Conservation (phyloP, 2,888 invertebrate species). For the Ornithoptera priamus region DNA sequence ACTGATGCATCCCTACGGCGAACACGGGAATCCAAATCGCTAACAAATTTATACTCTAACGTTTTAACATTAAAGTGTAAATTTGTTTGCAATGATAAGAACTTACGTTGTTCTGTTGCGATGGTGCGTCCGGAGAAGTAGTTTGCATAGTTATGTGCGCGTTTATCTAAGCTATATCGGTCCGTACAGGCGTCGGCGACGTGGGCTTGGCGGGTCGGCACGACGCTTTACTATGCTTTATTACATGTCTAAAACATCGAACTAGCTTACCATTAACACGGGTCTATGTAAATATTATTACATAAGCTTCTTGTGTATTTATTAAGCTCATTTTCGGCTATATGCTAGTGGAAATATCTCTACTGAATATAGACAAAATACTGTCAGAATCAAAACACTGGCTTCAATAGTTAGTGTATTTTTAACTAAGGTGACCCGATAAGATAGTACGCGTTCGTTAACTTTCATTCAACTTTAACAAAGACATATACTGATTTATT, state of each 20-base stretch:
- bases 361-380: no score
- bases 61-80: conserved; percentile 44
- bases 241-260: conserved; percentile 52
- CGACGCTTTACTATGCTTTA: conserved; percentile 46
- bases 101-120: conserved; percentile 43
- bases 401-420: conserved; percentile 46
- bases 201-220: conserved; percentile 52
- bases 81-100: conserved; percentile 39
- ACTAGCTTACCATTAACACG: conserved; percentile 31
- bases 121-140: conserved; percentile 47
- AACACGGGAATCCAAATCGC: conserved; percentile 18
- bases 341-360: no score
- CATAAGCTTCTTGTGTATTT: not conserved
- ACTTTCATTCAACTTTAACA: conserved; percentile 43
- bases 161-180: conserved; percentile 73
- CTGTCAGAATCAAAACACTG: not conserved
- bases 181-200: conserved; percentile 50
- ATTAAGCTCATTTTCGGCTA: no score
- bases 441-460: conserved; percentile 54
- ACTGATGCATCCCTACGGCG: conserved; percentile 38
- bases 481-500: conserved; percentile 14
- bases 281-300: conserved; percentile 15
- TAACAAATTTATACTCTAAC: conserved; percentile 43
- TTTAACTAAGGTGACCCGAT: conserved; percentile 61
- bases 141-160: conserved; percentile 74